Evolutionary conservation across 2,888 invertebrate species (phyloP).

Genomic region (Antheraea yamamai): DNA sequence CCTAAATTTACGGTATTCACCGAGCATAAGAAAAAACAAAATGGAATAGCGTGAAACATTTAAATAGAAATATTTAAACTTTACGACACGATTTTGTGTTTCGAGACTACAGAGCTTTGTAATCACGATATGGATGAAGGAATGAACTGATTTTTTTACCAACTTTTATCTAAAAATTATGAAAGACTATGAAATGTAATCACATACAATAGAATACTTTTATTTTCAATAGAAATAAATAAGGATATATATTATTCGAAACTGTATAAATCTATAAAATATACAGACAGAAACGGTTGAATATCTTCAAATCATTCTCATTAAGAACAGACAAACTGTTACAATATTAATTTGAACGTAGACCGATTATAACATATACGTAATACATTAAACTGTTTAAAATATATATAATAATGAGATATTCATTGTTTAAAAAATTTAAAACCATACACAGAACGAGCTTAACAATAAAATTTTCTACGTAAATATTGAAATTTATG

Average conservation of each 20-base stretch:
- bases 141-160: neutral
- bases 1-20: neutral
- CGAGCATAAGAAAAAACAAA: neutral
- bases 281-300: neutral
- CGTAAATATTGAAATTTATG: neutral
- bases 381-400: too few relatives aligned
- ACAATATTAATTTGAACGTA: too few relatives aligned
- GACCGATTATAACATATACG: neutral
- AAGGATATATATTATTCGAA: neutral
- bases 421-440: too few relatives aligned
- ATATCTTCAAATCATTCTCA: neutral
- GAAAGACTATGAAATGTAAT: neutral
- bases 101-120: neutral
- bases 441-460: too few relatives aligned
- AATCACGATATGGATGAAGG: neutral
- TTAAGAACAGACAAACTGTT: neutral
- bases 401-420: too few relatives aligned
- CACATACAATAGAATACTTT: neutral
- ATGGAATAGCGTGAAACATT: neutral
- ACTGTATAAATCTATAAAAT: neutral
- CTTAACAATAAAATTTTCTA: too few relatives aligned
- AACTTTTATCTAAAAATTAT: neutral
- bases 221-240: neutral
- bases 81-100: neutral
- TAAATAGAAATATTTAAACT: neutral